These are phyloP conservation scores for Holacanthus passer DNA, from an alignment of 2,113 vertebrate genomes.

Conservation along the genomic window DNA sequence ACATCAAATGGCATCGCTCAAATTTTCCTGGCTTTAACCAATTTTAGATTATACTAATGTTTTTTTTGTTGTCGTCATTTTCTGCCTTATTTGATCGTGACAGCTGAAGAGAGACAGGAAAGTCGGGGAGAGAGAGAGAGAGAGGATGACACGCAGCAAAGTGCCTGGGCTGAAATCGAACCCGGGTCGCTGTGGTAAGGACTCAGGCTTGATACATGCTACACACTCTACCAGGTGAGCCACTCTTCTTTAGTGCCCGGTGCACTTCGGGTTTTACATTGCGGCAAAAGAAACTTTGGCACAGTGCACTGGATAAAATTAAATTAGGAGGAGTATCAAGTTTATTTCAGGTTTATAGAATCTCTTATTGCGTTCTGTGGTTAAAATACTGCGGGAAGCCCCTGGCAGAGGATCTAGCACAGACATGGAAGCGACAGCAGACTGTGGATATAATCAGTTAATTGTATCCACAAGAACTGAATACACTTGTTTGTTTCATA, in stretches of 20 bases:
- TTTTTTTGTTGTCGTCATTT: too few relatives aligned
- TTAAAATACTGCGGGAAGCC: conserved; percentile 46
- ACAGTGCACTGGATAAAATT: conserved; percentile 11
- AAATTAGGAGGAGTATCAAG: conserved; percentile 35
- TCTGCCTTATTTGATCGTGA: too few relatives aligned
- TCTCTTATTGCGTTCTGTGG: conserved; percentile 17
- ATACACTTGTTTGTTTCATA: conserved; percentile 21
- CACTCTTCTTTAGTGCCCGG: too few relatives aligned
- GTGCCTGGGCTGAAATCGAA: too few relatives aligned
- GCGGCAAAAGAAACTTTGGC: background rate
- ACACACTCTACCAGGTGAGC: too few relatives aligned
- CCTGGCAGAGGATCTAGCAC: conserved; percentile 46
- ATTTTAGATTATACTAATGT: background rate
- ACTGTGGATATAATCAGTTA: conserved; percentile 38
- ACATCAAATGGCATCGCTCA: background rate
- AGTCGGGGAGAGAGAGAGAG: too few relatives aligned
- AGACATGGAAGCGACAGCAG: conserved; percentile 14
- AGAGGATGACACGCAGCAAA: too few relatives aligned
- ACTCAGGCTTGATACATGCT: too few relatives aligned
- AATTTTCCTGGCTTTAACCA: background rate
- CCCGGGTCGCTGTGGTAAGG: too few relatives aligned
- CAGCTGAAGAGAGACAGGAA: too few relatives aligned
- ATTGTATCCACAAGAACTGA: conserved; percentile 44
- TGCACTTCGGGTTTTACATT: conserved; percentile 13
- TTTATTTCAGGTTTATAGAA: conserved; percentile 49